A percentile compares a stretch with the other conserved stretches of the same genome.
Evolutionary conservation across 2,113 vertebrate species (phyloP).

Genomic region (Syngnathus scovelli): DNA sequence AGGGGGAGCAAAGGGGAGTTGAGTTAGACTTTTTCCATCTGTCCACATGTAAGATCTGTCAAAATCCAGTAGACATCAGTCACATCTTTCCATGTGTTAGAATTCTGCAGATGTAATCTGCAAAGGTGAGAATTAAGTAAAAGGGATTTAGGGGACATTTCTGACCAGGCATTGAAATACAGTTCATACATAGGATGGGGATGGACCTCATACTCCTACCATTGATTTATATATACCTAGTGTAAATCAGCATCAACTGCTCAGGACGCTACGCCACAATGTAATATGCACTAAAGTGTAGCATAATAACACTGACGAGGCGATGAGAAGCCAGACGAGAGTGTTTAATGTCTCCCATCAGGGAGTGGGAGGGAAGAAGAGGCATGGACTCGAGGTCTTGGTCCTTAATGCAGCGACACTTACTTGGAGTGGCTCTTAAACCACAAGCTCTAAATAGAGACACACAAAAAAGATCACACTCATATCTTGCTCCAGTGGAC

Average conservation of each 20-base stretch:
- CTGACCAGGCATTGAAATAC: not conserved
- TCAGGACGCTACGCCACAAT: not conserved
- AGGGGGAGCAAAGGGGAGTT: constrained; percentile 21
- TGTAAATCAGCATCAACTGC: not conserved
- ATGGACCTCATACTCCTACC: not conserved
- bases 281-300: not conserved
- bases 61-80: constrained; percentile 46
- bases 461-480: not conserved
- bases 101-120: constrained; percentile 31
- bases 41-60: constrained; percentile 35
- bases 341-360: not conserved
- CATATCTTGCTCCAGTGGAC: not conserved
- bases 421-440: not conserved
- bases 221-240: not conserved
- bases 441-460: not conserved
- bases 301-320: not conserved
- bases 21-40: constrained; percentile 37
- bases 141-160: not conserved
- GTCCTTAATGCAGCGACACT: not conserved
- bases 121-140: constrained; percentile 8
- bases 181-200: not conserved
- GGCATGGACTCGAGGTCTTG: not conserved
- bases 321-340: not conserved
- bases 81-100: constrained; percentile 30
- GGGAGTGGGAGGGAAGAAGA: not conserved